phyloP scores from a whole-genome alignment of 2,113 vertebrate species.

The Onychostoma macrolepis region DNA sequence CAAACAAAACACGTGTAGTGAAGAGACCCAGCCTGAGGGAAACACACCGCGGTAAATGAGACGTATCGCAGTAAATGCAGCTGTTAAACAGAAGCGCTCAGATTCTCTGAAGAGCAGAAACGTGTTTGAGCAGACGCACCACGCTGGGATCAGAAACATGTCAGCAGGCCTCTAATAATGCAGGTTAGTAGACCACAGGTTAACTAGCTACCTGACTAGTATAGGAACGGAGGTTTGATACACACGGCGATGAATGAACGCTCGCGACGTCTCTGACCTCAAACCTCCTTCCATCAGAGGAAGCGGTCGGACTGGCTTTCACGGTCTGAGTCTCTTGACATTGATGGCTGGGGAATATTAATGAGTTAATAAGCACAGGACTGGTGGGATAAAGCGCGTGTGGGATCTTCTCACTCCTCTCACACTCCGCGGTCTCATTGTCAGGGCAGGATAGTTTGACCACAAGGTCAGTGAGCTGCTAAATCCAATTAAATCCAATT shows the following conservation, averaged over 20 bases:
- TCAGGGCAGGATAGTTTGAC: constrained; percentile 56
- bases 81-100: neutral
- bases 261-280: neutral
- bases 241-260: neutral
- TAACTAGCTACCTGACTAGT: neutral
- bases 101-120: neutral
- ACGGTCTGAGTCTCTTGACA: neutral
- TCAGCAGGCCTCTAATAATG: neutral
- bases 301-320: neutral
- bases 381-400: neutral
- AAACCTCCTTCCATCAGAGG: neutral
- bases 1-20: neutral
- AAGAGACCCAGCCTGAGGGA: neutral
- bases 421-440: constrained; percentile 35
- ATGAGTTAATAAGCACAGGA: neutral
- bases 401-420: neutral
- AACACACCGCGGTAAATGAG: neutral
- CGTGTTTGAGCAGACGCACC: neutral
- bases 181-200: neutral
- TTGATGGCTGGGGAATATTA: neutral
- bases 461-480: constrained; percentile 65
- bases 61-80: neutral
- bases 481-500: constrained; percentile 71
- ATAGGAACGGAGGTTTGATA: neutral
- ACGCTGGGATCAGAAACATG: no score